phyloP scores from a whole-genome alignment of 2,113 vertebrate genomes.

The Protomyctophum bolini region DNA sequence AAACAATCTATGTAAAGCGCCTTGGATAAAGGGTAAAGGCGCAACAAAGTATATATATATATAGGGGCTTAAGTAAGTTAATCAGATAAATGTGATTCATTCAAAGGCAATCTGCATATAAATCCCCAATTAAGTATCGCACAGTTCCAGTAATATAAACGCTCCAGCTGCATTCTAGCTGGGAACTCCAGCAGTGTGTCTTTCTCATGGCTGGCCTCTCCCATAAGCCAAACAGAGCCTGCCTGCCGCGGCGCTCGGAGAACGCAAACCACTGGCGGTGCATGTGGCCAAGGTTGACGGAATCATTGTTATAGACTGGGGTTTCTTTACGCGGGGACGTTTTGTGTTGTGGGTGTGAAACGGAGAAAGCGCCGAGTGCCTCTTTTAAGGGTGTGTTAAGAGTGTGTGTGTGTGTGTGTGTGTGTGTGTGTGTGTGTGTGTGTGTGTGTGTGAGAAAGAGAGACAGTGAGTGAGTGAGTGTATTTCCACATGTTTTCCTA shows the following conservation, averaged over 20 bases:
- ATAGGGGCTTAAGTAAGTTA: too few relatives aligned
- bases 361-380: too few relatives aligned
- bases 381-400: too few relatives aligned
- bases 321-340: constrained; percentile 65
- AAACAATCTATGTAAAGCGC: too few relatives aligned
- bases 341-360: constrained; percentile 32
- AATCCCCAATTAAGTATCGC: constrained; percentile 1
- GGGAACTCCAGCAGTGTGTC: constrained; percentile 66
- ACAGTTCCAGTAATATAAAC: constrained; percentile 45
- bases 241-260: constrained; percentile 46
- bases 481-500: constrained; percentile 48
- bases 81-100: too few relatives aligned
- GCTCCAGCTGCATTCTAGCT: constrained; percentile 65
- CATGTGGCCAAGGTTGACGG: constrained; percentile 58
- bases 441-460: background rate
- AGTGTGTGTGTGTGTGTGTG: too few relatives aligned
- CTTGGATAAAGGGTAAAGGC: too few relatives aligned
- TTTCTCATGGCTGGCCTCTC: constrained; percentile 73
- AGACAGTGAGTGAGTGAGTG: background rate
- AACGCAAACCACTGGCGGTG: constrained; percentile 45
- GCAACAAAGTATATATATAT: too few relatives aligned
- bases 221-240: constrained; percentile 61
- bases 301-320: constrained; percentile 64
- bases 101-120: background rate
- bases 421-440: too few relatives aligned